Base-by-base conservation (phyloP, 2,888 invertebrate species). In the Agrochola lota region DNA sequence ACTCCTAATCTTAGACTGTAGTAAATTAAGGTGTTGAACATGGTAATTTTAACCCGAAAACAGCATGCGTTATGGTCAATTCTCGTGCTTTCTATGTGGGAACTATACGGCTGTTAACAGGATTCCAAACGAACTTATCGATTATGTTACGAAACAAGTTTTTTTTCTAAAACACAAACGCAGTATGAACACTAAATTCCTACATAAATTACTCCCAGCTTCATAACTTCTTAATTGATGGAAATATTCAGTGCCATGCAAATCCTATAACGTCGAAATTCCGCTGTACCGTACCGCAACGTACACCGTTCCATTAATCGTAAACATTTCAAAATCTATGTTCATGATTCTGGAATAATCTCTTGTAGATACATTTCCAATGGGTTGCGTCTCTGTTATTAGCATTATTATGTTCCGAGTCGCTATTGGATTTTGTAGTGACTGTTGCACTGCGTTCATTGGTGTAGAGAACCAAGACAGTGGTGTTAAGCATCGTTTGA, bases 331-430 rank as follows among this genome's bases (percentile, higher is more conserved):
- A 30, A 71, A 60, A 64, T 84, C 69, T 60, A 71, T 76, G 67
- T 75, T 83, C 83, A 77, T 69, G 75, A 83, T 76, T 83, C 69
- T 73, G 74, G 62, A 71, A 67, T 87, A 78, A 84, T 74, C 78
- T 77, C 35, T 63, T 71, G 55, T 73, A 49, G 69, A 68, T 73
- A 68, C 57, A 60, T 72, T 81, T 81, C 30, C 68, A 62, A 69
- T 73, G 43, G 35, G 35, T 35, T 52, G 15, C 35, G 43, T 69
- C 43, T 6, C 26, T 46, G 67, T 63, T 60, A 40, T 43, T 20
- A n/a, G 35, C 62, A 60, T 57, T 70, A 64, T 40, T 57, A 64
- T 35, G 49, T 66, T 80, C n/a, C 1, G 35, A 0, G 55, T 20
- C 4, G n/a, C 62, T 77, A 77, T 55, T 46, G 20, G 59, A 55